Evolutionary conservation across 2,797 vertebrate species (phyloP), one percentile per base, ranked within the genome.

Genomic region (Pseudopleuronectes americanus): DNA sequence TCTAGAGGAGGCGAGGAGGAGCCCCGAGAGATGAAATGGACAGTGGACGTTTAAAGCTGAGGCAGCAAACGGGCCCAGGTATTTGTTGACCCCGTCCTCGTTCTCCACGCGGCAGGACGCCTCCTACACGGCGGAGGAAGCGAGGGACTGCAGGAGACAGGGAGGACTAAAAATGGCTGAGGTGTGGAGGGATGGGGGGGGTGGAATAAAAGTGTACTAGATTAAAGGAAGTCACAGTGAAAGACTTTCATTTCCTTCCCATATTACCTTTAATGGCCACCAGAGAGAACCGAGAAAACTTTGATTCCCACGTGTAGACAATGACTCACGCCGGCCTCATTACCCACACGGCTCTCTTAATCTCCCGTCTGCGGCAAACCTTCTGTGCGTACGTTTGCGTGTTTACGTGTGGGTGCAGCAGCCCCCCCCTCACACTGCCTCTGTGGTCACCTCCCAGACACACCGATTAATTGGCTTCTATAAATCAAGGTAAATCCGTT

Each of bases 401-500:
- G 76, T 74, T 70, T 33, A 55, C 49, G 61, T 57, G 59, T 36
- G 67, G 61, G 66, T 38, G 41, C 33, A 10, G 28, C 14, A 68
- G 57, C 64, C 55, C 69, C 16, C 6, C 16, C 6, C 14, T 26
- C 24, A 23, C 36, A 6, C 51, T 26, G 61, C 66, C 76, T 84
- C 79, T 72, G 63, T 70, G 70, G 74, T 81, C 85, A 75, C 74
- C 80, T 86, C 54, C 57, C 28, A 77, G 79, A 21, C 47, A 84
- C 71, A 85, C 76, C 72, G 83, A 87, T 84, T 79, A 86, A 85
- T 84, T 86, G 76, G 76, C 79, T 80, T 86, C 77, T 84, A 68
- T 85, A 78, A 87, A 85, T 89, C 80, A 77, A 84, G 78, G 76
- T 83, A 72, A 77, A 79, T 70, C 69, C 74, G 68, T 75, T 43